Percentiles rank a stretch among this genome's conserved stretches.
Conservation (phyloP, 2,888 invertebrate genomes). For the Ferdinandea cuprea region DNA sequence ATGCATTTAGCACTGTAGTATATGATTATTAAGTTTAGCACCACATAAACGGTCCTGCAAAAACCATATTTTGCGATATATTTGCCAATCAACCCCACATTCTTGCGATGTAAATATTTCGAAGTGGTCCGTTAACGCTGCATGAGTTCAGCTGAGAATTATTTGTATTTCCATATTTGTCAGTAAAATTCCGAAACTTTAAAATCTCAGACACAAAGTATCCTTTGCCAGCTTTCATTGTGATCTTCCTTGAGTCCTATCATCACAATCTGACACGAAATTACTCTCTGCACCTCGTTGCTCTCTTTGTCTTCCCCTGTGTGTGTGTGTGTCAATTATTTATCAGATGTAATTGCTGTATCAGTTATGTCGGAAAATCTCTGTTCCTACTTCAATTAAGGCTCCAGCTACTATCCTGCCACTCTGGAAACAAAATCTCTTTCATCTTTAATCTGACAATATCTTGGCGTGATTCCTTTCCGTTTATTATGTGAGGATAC, state of each 20-base stretch:
- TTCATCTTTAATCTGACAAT: constrained; percentile 72
- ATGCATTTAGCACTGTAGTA: too few species aligned
- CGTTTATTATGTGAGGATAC: constrained; percentile 60
- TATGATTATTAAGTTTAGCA: too few species aligned
- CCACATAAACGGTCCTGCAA: too few species aligned
- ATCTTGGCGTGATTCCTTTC: constrained; percentile 64
- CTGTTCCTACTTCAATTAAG: constrained; percentile 49
- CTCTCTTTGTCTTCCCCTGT: too few species aligned
- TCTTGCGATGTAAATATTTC: too few species aligned
- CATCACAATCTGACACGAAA: constrained; percentile 66
- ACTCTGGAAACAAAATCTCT: constrained; percentile 50
- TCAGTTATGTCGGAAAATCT: constrained; percentile 49
- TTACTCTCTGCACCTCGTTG: constrained; percentile 33
- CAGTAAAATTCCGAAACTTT: constrained; percentile 42
- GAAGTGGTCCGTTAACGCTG: too few species aligned
- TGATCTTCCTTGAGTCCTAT: constrained; percentile 32
- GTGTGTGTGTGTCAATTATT: constrained; percentile 72
- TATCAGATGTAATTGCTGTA: constrained; percentile 58
- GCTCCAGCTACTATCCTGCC: constrained; percentile 39
- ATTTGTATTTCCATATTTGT: too few species aligned
- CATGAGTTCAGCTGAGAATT: too few species aligned
- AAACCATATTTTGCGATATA: too few species aligned
- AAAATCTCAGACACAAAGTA: constrained; percentile 29
- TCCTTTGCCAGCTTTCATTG: not conserved
- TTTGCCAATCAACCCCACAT: too few species aligned